Evolutionary conservation across 2,113 vertebrate genomes (phyloP).

Genomic region (Hippoglossus stenolepis): DNA sequence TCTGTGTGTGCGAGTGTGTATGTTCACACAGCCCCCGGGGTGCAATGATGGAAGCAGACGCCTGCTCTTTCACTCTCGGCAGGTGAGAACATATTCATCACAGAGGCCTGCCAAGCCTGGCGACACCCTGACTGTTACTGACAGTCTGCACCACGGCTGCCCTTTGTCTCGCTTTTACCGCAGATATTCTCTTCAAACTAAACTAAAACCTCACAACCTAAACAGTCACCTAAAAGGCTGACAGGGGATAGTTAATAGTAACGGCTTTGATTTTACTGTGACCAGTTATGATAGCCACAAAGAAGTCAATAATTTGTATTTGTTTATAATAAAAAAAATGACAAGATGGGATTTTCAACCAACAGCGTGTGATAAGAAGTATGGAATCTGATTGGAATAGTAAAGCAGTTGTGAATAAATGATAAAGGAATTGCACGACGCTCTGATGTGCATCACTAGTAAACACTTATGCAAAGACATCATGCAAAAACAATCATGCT

Average conservation of each 20-base stretch:
- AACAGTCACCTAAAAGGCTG: neutral
- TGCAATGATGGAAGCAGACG: conserved; percentile 74
- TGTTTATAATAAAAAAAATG: neutral
- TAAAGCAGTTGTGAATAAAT: too few relatives aligned
- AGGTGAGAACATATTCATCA: conserved; percentile 81
- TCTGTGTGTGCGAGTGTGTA: conserved; percentile 39
- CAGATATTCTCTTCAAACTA: neutral
- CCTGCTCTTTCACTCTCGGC: conserved; percentile 79
- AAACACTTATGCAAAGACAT: too few relatives aligned
- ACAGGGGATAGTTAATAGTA: neutral
- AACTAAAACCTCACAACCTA: neutral
- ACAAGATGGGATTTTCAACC: neutral
- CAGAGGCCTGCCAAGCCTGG: conserved; percentile 68
- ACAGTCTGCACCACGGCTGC: conserved; percentile 60
- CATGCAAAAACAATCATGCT: too few relatives aligned
- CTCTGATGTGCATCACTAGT: too few relatives aligned
- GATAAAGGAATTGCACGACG: too few relatives aligned
- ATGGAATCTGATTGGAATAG: neutral
- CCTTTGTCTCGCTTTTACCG: conserved; percentile 27
- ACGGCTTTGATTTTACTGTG: neutral
- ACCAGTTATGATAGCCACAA: neutral
- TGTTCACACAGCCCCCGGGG: conserved; percentile 68
- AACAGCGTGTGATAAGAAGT: neutral
- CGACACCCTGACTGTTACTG: conserved; percentile 70
- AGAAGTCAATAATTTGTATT: neutral